Evolutionary conservation across 2,888 invertebrate genomes (phyloP), one percentile per base, ranked within the genome.

Genomic region (Buathra laborator): DNA sequence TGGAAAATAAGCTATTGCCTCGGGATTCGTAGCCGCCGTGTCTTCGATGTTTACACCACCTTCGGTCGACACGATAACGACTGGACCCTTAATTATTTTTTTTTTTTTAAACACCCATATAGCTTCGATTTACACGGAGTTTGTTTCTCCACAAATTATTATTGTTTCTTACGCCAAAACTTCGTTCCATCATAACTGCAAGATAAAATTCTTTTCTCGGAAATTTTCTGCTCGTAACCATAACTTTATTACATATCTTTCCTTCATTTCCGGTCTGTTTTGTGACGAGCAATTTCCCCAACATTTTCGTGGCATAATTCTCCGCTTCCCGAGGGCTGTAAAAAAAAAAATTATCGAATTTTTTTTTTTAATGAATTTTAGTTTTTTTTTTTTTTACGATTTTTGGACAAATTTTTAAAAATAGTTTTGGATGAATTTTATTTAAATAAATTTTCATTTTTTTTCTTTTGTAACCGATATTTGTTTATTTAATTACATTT

Each of bases 131-230:
- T 37, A 37, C 37, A 5, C 37, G 37, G 7, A 37, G 46, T 67
- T 1, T 46, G 14, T n/a, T n/a, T n/a, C 1, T 14, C 29, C 7
- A 1, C 7, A n/a, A 32, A 62, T 32, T 32, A n/a, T 29, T 51
- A 44, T 66, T 44, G n/a, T 46, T 14, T 37, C 96, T 94, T 94
- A 98, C 98, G 92, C 97, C 97, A 93, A 98, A 99, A 66, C 98
- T 97, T 90, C 99, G 95, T 94, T 99, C 99, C 98, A 99, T 97
- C 97, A 99, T 99, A 87, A 99, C 98, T 74, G 99, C 99, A 92
- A 99, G 97, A 94, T 99, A 99, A 94, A 97, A 99, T 94, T 99
- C 99, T 89, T 99, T 96, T 19, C 99, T 96, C 2, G 99, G 98
- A 94, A 99, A 99, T 94, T 99, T 98, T 70, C 99, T 95, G 94